phyloP scores from a whole-genome alignment of 2,888 invertebrate genomes.

The Ecdyonurus torrentis region DNA sequence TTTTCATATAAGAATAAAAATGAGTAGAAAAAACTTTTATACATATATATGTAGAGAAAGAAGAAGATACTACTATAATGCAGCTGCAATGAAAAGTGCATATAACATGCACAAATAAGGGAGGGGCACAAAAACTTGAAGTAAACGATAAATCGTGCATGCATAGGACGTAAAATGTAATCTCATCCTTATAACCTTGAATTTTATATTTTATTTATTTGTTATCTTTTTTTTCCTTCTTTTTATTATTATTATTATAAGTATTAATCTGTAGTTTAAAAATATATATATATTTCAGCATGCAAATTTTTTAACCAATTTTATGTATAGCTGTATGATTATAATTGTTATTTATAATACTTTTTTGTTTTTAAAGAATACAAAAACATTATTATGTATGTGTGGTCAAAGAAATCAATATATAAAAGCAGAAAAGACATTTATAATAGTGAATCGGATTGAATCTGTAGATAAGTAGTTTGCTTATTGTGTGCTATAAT shows the following conservation, averaged over 20 bases:
- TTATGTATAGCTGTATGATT: background rate
- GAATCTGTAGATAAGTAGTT: background rate
- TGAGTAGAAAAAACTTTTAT: too few relatives aligned
- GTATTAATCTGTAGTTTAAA: too few relatives aligned
- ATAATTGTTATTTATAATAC: too few relatives aligned
- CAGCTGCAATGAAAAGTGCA: background rate
- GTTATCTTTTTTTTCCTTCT: too few relatives aligned
- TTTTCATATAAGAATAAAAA: too few relatives aligned
- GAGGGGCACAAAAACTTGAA: background rate
- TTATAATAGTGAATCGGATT: too few relatives aligned
- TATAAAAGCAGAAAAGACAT: background rate
- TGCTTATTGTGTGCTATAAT: background rate
- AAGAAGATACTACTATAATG: background rate
- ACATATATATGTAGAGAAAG: too few relatives aligned
- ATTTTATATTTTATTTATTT: background rate
- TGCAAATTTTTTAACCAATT: background rate
- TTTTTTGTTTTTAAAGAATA: too few relatives aligned
- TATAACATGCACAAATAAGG: background rate
- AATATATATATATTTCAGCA: background rate
- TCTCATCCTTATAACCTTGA: background rate
- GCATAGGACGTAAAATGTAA: background rate
- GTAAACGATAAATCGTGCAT: background rate
- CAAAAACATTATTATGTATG: background rate
- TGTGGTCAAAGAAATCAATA: background rate
- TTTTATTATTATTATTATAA: too few relatives aligned